phyloP scores from a whole-genome alignment of 2,113 vertebrate species.

The Syngnathus typhle region DNA sequence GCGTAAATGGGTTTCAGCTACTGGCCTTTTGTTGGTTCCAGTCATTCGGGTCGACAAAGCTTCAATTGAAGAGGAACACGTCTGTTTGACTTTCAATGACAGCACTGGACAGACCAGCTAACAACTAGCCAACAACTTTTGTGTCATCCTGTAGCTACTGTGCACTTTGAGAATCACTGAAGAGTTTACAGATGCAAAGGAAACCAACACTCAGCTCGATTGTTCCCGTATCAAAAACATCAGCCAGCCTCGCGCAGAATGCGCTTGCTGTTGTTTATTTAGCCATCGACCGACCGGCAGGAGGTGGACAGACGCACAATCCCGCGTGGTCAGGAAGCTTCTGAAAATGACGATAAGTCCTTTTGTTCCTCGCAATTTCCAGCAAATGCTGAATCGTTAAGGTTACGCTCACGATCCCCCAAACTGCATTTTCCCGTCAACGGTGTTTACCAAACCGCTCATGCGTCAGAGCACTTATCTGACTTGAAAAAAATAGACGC shows the following conservation, averaged over 20 bases:
- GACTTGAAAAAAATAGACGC: too few relatives aligned
- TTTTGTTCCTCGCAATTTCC: background rate
- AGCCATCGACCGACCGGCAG: background rate
- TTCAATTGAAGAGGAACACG: background rate
- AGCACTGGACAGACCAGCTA: background rate
- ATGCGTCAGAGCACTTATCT: too few relatives aligned
- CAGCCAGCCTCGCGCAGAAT: constrained; percentile 2
- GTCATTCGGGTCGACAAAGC: background rate
- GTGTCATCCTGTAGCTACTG: too few relatives aligned
- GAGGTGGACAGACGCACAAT: background rate
- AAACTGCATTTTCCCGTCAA: background rate
- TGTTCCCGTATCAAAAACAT: constrained; percentile 9
- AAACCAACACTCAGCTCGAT: constrained; percentile 15
- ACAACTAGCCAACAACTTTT: background rate
- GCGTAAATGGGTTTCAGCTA: background rate
- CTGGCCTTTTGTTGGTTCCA: background rate
- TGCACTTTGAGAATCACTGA: constrained; percentile 5
- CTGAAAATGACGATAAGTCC: background rate
- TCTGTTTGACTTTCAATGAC: background rate
- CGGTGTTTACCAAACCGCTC: background rate
- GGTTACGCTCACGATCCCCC: background rate
- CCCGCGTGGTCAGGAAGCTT: background rate
- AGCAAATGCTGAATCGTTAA: background rate
- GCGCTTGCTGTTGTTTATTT: background rate
- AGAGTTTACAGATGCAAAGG: constrained; percentile 28